phyloP scores from a whole-genome alignment of 2,797 vertebrate species.

The Coccyzus lansbergi region DNA sequence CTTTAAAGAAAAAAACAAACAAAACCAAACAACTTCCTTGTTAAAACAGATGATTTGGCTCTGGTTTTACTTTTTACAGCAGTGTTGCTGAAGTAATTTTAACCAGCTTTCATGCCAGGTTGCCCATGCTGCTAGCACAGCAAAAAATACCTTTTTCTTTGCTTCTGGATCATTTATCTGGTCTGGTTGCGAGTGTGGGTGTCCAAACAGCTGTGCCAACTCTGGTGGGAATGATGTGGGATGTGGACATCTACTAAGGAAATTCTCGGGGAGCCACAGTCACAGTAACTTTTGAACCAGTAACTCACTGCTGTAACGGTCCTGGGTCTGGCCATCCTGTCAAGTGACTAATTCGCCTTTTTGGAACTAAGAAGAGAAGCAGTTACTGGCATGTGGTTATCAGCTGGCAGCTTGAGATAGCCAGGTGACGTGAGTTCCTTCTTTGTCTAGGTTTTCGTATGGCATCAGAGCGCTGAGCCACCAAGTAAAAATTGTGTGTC shows the following conservation, averaged over 20 bases:
- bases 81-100: neutral
- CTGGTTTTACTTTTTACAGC: slow-evolving; percentile 10
- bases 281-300: neutral
- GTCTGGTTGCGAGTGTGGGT: neutral
- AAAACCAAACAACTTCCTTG: neutral
- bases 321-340: neutral
- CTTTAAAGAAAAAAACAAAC: neutral
- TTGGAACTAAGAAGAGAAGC: neutral
- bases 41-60: neutral
- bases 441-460: neutral
- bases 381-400: neutral
- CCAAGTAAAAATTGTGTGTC: neutral
- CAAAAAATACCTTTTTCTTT: neutral
- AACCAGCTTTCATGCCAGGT: neutral
- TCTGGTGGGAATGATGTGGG: neutral
- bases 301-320: neutral
- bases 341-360: neutral
- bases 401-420: neutral
- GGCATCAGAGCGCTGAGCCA: neutral
- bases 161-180: neutral
- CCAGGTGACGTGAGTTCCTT: neutral
- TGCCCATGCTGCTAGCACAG: neutral
- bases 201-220: neutral
- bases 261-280: neutral
- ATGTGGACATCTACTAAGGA: neutral